These are phyloP conservation scores for Drosophila quinaria DNA, from an alignment of 2,888 invertebrate species.

Conservation along the genomic window DNA sequence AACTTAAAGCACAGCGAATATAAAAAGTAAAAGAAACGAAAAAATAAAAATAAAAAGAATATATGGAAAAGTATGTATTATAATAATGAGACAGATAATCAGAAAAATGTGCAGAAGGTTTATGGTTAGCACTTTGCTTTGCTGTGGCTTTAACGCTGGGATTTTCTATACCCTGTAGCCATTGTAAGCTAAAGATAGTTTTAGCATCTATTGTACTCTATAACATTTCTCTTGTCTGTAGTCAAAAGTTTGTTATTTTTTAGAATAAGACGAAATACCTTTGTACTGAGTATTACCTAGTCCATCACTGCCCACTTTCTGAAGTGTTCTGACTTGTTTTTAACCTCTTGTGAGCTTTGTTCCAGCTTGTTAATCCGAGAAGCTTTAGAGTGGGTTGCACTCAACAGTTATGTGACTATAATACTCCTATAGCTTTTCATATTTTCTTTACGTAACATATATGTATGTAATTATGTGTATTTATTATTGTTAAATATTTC, in stretches of 20 bases:
- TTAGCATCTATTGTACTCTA: neutral
- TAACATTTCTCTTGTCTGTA: no score
- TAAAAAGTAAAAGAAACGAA: neutral
- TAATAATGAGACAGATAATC: slow-evolving; percentile 35
- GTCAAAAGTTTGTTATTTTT: no score
- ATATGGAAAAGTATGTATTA: slow-evolving; percentile 18
- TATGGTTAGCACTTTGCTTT: slow-evolving; percentile 14
- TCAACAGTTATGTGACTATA: neutral
- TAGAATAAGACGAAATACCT: no score
- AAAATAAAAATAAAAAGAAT: slow-evolving; percentile 1
- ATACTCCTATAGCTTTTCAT: neutral
- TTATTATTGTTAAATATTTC: neutral
- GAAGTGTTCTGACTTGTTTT: neutral
- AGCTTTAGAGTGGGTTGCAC: neutral
- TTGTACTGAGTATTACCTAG: neutral
- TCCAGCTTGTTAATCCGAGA: neutral
- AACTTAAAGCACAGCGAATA: slow-evolving; percentile 52
- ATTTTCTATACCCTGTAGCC: neutral
- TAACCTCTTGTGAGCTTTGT: neutral
- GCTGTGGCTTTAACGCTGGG: slow-evolving; percentile 3
- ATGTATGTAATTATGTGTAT: neutral
- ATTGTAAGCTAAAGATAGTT: neutral
- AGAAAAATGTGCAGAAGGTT: slow-evolving; percentile 13
- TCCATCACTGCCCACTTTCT: neutral
- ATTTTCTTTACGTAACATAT: neutral